phyloP scores from a whole-genome alignment of 2,888 invertebrate species.

The Lobophora halterata region DNA sequence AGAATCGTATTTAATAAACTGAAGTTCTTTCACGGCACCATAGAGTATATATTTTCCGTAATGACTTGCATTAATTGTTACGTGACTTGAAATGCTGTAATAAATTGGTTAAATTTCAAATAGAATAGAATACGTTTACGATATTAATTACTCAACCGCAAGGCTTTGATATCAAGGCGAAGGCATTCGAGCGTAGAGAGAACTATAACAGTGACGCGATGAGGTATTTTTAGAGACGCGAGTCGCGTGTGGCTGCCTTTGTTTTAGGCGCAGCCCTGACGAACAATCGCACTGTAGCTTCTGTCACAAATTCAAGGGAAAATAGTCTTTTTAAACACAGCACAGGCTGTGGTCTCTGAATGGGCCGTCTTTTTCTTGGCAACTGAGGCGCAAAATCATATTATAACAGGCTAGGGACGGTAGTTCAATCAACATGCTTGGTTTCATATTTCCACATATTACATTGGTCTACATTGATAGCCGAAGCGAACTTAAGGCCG shows the following conservation, averaged over 20 bases:
- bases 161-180: constrained; percentile 24
- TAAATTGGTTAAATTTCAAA: no score
- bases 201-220: constrained; percentile 2
- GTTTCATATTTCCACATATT: no score
- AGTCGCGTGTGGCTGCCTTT: constrained; percentile 11
- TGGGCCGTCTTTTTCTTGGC: not conserved
- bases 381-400: no score
- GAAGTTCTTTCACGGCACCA: not conserved
- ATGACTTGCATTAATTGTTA: no score
- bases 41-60: no score
- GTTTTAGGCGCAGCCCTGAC: constrained; percentile 13
- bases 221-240: constrained; percentile 17
- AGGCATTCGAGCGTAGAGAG: constrained; percentile 15
- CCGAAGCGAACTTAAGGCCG: no score
- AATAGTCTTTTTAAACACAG: constrained; percentile 7
- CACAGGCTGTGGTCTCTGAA: constrained; percentile 1
- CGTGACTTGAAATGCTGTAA: no score
- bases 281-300: constrained; percentile 10
- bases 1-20: constrained; percentile 5
- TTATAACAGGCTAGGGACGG: no score
- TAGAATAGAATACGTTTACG: constrained; percentile 1
- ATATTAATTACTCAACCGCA: constrained; percentile 28
- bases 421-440: no score
- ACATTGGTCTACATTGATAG: no score
- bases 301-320: constrained; percentile 1